A percentile compares a stretch with the other conserved stretches of the same genome.
phyloP scores from a whole-genome alignment of 2,113 vertebrate genomes.

The Callaeas wilsoni region DNA sequence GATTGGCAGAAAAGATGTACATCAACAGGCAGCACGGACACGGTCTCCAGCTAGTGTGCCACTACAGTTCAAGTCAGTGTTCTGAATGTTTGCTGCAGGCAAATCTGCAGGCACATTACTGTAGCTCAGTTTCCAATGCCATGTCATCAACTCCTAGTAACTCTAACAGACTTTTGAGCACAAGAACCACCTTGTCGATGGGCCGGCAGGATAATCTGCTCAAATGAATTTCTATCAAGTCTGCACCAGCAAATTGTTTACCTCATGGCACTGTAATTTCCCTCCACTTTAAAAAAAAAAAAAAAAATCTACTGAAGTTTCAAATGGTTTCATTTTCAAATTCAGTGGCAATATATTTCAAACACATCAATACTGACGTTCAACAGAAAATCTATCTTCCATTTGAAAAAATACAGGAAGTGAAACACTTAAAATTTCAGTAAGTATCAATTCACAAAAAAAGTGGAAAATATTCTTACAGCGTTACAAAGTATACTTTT shows the following conservation, averaged over 20 bases:
- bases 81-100: neutral
- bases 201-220: neutral
- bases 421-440: neutral
- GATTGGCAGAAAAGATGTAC: neutral
- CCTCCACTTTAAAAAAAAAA: neutral
- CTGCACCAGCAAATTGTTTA: neutral
- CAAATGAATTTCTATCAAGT: neutral
- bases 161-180: neutral
- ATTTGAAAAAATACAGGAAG: neutral
- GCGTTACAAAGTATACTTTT: neutral
- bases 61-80: neutral
- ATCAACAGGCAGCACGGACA: accelerated
- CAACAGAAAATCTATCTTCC: neutral
- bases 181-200: neutral
- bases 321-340: neutral
- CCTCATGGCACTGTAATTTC: neutral
- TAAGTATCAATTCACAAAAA: neutral
- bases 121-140: neutral
- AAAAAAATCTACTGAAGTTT: neutral
- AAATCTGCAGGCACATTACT: neutral
- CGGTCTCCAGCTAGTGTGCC: accelerated
- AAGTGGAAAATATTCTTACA: neutral
- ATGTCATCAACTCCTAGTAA: neutral
- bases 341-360: neutral
- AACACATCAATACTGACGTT: neutral